Evolutionary conservation across 1,140 invertebrate species (phyloP), one percentile per base, ranked within the genome.

Genomic region (Lepidurus apus): DNA sequence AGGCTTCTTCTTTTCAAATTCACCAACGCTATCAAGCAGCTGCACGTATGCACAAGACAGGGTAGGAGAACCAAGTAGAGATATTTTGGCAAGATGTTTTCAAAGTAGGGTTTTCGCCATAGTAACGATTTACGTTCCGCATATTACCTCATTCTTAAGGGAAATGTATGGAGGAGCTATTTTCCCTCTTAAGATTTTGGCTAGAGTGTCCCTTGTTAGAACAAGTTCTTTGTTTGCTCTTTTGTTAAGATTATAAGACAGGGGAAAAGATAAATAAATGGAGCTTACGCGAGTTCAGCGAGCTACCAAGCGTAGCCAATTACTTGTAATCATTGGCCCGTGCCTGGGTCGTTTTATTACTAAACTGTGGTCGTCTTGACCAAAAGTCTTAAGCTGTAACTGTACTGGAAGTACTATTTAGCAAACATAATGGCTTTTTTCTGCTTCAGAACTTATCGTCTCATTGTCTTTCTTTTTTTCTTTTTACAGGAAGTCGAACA

Each of bases 1-100:
- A 21, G 53, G 53, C 53, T 65, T 65, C 53, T 65, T 65, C 53
- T 65, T 65, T 65, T 13, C 17, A 65, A 65, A 65, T 65, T 9
- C 13, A 65, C 53, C 7, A 65, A 65, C 53, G 53, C 53, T 65
- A 65, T 65, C 21, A 65, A 7, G 53, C 53, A 65, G 53, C 53
- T 65, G 53, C 53, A 65, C 53, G 13, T n/a, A 21, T 65, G 17
- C 10, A 13, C 17, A 65, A 21, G 21, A n/a, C 17, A 65, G 21
- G 53, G 21, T n/a, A n/a, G 53, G 53, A 65, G 53, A 13, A 65
- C 53, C 53, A 21, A 3, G 53, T n/a, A 65, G 13, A 65, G 21
- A 65, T 21, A 65, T 65, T 65, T 65, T 65, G 21, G 53, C 53
- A 65, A 10, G 47, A 65, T n/a, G 7, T 65, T 65, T 21, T 65